Evolutionary conservation across 1,140 invertebrate genomes (phyloP).

Genomic region (Drosophila bipectinata): DNA sequence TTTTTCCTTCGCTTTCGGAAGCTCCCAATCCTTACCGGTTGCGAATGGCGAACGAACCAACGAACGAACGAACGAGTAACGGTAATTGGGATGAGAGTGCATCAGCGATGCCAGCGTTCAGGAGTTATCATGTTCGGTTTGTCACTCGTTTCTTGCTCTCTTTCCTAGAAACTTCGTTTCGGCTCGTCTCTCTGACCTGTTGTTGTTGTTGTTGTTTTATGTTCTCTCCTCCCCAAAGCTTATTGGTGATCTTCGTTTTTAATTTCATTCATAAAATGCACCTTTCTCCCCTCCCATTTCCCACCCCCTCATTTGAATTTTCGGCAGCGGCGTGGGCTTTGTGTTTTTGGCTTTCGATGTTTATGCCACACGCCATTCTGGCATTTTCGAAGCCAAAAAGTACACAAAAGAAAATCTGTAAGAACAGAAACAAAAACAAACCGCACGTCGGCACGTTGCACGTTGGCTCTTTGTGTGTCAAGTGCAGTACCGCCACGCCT

Average conservation of each 20-base stretch:
- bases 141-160: not conserved
- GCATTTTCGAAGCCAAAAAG: slow-evolving; percentile 15
- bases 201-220: slow-evolving; percentile 18
- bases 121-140: slow-evolving; percentile 25
- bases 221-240: slow-evolving; percentile 6
- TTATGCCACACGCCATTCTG: slow-evolving; percentile 5
- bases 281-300: not conserved
- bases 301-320: slow-evolving; percentile 39
- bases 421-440: slow-evolving; percentile 32
- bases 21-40: not conserved
- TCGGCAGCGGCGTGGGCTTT: slow-evolving; percentile 15
- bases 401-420: not conserved
- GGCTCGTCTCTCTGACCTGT: not conserved
- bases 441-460: slow-evolving; percentile 43
- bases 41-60: not conserved
- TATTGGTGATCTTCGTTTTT: slow-evolving; percentile 52
- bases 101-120: not conserved
- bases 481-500: slow-evolving; percentile 20
- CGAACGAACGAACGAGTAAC: slow-evolving; percentile 2
- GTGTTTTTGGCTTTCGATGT: slow-evolving; percentile 21
- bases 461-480: slow-evolving; percentile 41
- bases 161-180: slow-evolving; percentile 19
- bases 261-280: slow-evolving; percentile 75
- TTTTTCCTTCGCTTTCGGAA: not conserved
- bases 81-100: slow-evolving; percentile 7